A percentile compares a stretch with the other conserved stretches of the same genome.
Evolutionary conservation across 1,140 invertebrate genomes (phyloP).

Genomic region (Monochamus saltuarius): DNA sequence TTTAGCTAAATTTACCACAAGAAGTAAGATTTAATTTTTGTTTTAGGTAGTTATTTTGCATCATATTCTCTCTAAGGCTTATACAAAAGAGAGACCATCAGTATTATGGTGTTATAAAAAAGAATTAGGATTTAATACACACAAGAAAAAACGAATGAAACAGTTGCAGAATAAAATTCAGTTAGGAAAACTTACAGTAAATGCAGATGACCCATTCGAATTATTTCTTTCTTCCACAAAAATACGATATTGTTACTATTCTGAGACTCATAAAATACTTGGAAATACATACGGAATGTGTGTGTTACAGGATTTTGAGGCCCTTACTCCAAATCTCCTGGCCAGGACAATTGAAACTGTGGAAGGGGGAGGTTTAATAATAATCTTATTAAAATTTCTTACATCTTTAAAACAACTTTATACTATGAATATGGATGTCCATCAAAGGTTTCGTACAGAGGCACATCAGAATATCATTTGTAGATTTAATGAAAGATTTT

Average conservation of each 20-base stretch:
- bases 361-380: conserved; percentile 94
- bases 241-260: conserved; percentile 97
- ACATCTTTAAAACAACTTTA: conserved; percentile 92
- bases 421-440: conserved; percentile 98
- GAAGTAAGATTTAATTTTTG: conserved; percentile 22
- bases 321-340: conserved; percentile 96
- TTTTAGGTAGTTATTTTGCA: conserved; percentile 90
- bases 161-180: conserved; percentile 83
- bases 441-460: conserved; percentile 91
- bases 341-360: conserved; percentile 98
- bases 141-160: conserved; percentile 92
- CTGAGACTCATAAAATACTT: conserved; percentile 96
- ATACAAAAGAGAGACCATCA: conserved; percentile 86
- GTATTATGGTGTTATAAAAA: conserved; percentile 99
- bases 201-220: conserved; percentile 97
- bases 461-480: conserved; percentile 89
- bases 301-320: conserved; percentile 98
- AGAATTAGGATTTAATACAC: conserved; percentile 91
- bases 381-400: conserved; percentile 84
- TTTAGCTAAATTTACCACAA: background rate
- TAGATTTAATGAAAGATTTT: conserved; percentile 96
- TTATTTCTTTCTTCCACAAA: conserved; percentile 94
- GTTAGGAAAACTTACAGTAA: conserved; percentile 84
- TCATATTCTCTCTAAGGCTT: conserved; percentile 95
- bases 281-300: conserved; percentile 98